phyloP scores from a whole-genome alignment of 2,113 vertebrate genomes.

The Hemichromis elongatus region DNA sequence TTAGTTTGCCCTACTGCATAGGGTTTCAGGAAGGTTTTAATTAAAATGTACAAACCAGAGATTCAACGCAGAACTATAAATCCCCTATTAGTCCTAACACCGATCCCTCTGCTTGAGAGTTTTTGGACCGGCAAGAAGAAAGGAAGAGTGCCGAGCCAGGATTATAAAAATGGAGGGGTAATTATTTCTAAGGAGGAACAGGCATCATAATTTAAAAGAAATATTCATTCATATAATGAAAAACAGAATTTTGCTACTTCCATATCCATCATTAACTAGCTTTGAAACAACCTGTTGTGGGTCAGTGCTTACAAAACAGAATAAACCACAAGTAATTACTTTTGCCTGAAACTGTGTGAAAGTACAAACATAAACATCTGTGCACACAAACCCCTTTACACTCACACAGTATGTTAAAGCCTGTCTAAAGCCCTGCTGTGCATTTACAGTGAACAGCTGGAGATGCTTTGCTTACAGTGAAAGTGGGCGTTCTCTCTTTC shows the following conservation, averaged over 20 bases:
- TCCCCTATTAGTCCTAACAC: not conserved
- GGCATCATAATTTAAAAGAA: not conserved
- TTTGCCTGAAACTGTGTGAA: not conserved
- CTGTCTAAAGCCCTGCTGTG: not conserved
- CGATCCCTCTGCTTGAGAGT: not conserved
- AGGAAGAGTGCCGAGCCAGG: accelerated
- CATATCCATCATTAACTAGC: not conserved
- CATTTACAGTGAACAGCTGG: not conserved
- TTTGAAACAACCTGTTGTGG: not conserved
- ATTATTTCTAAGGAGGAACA: not conserved
- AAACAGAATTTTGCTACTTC: not conserved
- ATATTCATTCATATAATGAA: not conserved
- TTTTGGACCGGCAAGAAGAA: not conserved
- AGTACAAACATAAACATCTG: not conserved
- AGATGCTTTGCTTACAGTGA: constrained; percentile 28
- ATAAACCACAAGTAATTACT: not conserved
- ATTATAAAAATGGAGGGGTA: not conserved
- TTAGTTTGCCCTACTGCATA: not conserved
- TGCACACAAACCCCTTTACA: not conserved
- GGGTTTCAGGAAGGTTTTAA: not conserved
- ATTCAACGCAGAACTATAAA: not conserved
- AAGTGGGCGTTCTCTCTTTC: constrained; percentile 22
- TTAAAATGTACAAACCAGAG: not conserved
- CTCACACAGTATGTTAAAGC: not conserved
- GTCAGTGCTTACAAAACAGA: not conserved